Conservation (phyloP, 2,888 invertebrate genomes). For the Rutpela maculata region DNA sequence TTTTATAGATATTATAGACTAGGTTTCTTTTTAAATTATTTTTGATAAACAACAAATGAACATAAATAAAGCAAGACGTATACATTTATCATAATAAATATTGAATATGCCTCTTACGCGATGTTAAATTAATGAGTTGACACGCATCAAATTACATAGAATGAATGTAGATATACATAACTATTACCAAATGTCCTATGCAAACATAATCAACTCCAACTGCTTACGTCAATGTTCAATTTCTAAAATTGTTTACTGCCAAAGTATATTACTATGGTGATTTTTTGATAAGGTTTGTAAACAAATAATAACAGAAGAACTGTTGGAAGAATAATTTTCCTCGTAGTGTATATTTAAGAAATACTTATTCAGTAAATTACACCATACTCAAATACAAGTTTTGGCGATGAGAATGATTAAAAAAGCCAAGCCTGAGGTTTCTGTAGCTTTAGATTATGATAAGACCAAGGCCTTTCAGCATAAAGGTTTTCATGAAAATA, state of each 20-base stretch:
- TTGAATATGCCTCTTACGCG: neutral
- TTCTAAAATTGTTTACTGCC: slow-evolving; percentile 47
- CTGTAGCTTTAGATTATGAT: slow-evolving; percentile 53
- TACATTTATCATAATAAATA: neutral
- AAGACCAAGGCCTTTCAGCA: slow-evolving; percentile 36
- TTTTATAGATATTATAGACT: too few species aligned
- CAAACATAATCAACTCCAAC: slow-evolving; percentile 32
- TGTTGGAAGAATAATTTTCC: slow-evolving; percentile 34
- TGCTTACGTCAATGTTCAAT: slow-evolving; percentile 44
- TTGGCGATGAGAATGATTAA: slow-evolving; percentile 50
- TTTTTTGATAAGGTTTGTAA: slow-evolving; percentile 38
- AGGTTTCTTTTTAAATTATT: too few species aligned
- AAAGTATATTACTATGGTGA: slow-evolving; percentile 29
- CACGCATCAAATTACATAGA: slow-evolving; percentile 18
- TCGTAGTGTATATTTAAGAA: slow-evolving; percentile 26
- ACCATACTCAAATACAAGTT: neutral
- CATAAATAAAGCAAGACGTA: neutral
- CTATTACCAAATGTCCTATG: slow-evolving; percentile 14
- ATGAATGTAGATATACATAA: neutral
- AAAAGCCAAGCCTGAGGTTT: slow-evolving; percentile 57
- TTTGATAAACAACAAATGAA: too few species aligned
- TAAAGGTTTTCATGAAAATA: slow-evolving; percentile 60
- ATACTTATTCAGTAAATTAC: slow-evolving; percentile 30
- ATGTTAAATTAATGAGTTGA: neutral
- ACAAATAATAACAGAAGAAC: slow-evolving; percentile 36